These are phyloP conservation scores for Vandiemenella viatica DNA, from an alignment of 2,888 invertebrate genomes.

Conservation along the genomic window DNA sequence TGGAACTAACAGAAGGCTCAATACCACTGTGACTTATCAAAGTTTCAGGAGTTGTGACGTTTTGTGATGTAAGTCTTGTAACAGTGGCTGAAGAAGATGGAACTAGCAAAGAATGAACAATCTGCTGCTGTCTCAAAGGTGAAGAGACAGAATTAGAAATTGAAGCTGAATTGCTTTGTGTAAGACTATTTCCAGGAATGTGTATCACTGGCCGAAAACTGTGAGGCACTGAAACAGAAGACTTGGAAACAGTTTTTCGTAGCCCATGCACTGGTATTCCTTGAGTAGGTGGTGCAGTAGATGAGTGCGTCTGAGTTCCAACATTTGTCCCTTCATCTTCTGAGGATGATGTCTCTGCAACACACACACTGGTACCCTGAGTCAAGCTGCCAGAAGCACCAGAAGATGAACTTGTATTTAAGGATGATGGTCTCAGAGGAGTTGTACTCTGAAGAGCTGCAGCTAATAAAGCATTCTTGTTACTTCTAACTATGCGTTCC, in stretches of 20 bases:
- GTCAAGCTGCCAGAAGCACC: background rate
- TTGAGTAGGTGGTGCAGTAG: slow-evolving; percentile 31
- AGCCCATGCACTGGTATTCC: slow-evolving; percentile 3
- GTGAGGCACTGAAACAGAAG: slow-evolving; percentile 35
- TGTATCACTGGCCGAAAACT: slow-evolving; percentile 40
- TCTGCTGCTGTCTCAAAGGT: background rate
- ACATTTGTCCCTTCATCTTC: slow-evolving; percentile 10
- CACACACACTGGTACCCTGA: slow-evolving; percentile 8
- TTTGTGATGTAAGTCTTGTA: slow-evolving; percentile 25
- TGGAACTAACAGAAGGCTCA: slow-evolving; percentile 53
- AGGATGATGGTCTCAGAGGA: background rate
- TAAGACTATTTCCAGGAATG: slow-evolving; percentile 36
- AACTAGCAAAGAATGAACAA: slow-evolving; percentile 6
- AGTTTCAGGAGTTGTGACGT: slow-evolving; percentile 20
- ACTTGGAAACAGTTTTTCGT: slow-evolving; percentile 6
- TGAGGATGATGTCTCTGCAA: slow-evolving; percentile 14
- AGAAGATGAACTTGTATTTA: background rate
- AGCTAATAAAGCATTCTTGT: slow-evolving; percentile 32
- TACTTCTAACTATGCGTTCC: slow-evolving; percentile 31
- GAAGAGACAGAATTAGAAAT: background rate
- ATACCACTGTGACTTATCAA: slow-evolving; percentile 22
- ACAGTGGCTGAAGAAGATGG: slow-evolving; percentile 3
- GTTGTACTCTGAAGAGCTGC: slow-evolving; percentile 27
- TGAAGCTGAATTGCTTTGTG: background rate
- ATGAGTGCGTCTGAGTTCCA: slow-evolving; percentile 1